A percentile compares a stretch with the other conserved stretches of the same genome.
These are phyloP conservation scores for Kryptolebias marmoratus DNA, from an alignment of 2,113 vertebrate genomes.

Conservation along the genomic window DNA sequence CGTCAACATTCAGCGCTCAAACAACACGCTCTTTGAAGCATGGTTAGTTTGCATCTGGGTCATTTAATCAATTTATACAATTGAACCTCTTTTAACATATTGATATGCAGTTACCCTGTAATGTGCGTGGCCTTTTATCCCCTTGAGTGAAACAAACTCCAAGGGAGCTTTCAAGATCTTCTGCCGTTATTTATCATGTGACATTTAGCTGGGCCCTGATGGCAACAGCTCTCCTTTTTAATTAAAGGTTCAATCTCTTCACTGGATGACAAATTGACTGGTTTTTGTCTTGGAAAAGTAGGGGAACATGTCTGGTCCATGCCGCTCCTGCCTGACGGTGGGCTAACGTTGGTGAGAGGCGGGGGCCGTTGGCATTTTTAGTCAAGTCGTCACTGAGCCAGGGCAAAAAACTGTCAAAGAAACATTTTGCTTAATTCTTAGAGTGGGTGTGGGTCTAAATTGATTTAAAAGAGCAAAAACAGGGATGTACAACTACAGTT, in stretches of 20 bases:
- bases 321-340: constrained; percentile 37
- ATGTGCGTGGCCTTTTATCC: constrained; percentile 71
- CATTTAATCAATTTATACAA: constrained; percentile 75
- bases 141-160: constrained; percentile 55
- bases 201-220: constrained; percentile 76
- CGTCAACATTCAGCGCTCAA: constrained; percentile 58
- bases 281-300: constrained; percentile 66
- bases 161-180: constrained; percentile 67
- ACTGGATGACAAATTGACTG: constrained; percentile 78
- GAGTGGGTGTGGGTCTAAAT: not conserved
- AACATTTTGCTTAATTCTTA: not conserved
- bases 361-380: constrained; percentile 46
- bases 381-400: constrained; percentile 32
- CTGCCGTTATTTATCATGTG: constrained; percentile 78
- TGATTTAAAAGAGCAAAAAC: not conserved
- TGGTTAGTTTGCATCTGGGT: constrained; percentile 56
- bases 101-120: constrained; percentile 74
- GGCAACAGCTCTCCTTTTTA: constrained; percentile 77
- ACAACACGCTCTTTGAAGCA: constrained; percentile 63
- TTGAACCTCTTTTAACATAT: constrained; percentile 77
- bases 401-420: constrained; percentile 22
- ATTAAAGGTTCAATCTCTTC: constrained; percentile 81
- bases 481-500: no score
- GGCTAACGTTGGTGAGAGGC: constrained; percentile 31
- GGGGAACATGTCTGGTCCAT: constrained; percentile 54